A percentile compares a stretch with the other conserved stretches of the same genome.
Evolutionary conservation across 2,888 invertebrate genomes (phyloP).

Genomic region (Caenorhabditis zanzibari): DNA sequence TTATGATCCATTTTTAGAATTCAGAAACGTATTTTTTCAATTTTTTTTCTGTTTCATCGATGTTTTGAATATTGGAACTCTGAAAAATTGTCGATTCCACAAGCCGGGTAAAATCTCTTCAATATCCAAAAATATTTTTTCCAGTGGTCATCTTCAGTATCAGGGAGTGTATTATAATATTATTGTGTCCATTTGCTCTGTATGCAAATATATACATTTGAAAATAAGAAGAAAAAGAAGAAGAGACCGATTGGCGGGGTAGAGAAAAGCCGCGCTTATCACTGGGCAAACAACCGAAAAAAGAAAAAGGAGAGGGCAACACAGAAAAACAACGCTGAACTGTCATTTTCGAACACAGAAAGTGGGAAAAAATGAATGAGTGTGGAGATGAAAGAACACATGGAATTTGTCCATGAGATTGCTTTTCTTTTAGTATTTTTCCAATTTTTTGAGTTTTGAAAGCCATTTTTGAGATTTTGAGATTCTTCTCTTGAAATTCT

Average conservation of each 20-base stretch:
- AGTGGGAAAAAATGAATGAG: background rate
- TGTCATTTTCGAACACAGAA: slow-evolving; percentile 41
- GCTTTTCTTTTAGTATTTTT: no score
- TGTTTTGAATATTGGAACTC: no score
- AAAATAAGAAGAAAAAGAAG: slow-evolving; percentile 16
- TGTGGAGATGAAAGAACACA: background rate
- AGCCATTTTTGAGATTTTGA: no score
- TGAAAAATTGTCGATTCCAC: no score
- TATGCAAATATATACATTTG: slow-evolving; percentile 52
- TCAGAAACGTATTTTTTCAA: no score
- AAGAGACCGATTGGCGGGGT: slow-evolving; percentile 18
- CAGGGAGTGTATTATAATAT: slow-evolving; percentile 38
- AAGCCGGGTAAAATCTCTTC: background rate
- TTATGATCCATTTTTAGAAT: no score
- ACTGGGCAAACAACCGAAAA: slow-evolving; percentile 35
- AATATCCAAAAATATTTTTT: background rate
- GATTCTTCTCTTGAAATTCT: no score
- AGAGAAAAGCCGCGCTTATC: slow-evolving; percentile 65
- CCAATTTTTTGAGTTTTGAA: no score
- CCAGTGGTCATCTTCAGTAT: slow-evolving; percentile 30
- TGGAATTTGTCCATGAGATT: background rate
- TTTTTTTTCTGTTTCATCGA: no score
- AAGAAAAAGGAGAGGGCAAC: slow-evolving; percentile 1
- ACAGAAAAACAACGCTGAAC: slow-evolving; percentile 46
- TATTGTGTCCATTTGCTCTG: slow-evolving; percentile 15